These are phyloP conservation scores for Heliconius sara DNA, from an alignment of 2,888 invertebrate species.

Conservation along the genomic window DNA sequence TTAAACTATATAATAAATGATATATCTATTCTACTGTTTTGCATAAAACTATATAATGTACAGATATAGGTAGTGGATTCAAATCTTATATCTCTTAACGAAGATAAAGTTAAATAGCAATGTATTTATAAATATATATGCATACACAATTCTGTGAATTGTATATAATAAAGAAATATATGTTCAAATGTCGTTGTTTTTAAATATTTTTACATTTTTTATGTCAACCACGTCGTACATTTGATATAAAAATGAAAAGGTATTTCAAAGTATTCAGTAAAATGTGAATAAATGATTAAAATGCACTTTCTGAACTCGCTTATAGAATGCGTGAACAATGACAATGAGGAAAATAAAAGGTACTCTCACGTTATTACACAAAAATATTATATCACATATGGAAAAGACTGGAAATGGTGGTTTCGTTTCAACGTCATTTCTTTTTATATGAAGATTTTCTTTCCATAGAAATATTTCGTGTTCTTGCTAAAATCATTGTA, in stretches of 20 bases:
- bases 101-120: background rate
- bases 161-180: background rate
- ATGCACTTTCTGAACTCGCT: constrained; percentile 8
- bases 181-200: background rate
- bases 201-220: background rate
- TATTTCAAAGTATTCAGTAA: background rate
- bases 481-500: background rate
- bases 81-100: no score
- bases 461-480: background rate
- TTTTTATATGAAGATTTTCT: background rate
- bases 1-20: background rate
- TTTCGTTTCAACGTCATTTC: background rate
- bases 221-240: background rate
- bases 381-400: background rate
- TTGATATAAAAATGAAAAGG: constrained; percentile 1
- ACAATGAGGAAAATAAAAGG: constrained; percentile 22
- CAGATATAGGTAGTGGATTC: no score
- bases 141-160: background rate
- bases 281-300: constrained; percentile 18
- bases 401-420: background rate
- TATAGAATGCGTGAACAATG: constrained; percentile 19
- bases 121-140: background rate
- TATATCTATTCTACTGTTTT: no score
- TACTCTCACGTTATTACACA: constrained; percentile 9
- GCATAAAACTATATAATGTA: no score